phyloP scores from a whole-genome alignment of 1,140 invertebrate species.

The Macrobrachium rosenbergii region DNA sequence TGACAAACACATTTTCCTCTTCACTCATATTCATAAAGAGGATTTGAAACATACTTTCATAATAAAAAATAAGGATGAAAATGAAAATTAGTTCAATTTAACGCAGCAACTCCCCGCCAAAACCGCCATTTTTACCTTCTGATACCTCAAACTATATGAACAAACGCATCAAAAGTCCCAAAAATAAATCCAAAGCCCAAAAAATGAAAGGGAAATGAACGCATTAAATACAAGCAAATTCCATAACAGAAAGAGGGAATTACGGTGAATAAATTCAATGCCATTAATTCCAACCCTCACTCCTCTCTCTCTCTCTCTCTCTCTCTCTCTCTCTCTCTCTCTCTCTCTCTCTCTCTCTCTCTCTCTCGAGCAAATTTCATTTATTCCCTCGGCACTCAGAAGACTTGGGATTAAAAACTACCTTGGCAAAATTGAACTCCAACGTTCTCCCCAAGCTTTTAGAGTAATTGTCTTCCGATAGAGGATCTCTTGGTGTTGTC shows the following conservation, averaged over 20 bases:
- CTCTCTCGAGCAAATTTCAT: neutral
- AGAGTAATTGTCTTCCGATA: conserved; percentile 48
- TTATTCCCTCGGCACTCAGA: neutral
- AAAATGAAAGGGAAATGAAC: too few relatives aligned
- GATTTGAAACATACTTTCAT: too few relatives aligned
- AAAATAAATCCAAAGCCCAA: too few relatives aligned
- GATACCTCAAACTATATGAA: too few relatives aligned
- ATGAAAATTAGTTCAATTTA: too few relatives aligned
- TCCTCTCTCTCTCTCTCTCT: neutral
- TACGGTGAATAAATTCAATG: neutral
- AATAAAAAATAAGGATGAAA: too few relatives aligned
- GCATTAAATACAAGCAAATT: neutral
- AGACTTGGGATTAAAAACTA: conserved; percentile 4
- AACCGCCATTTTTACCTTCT: too few relatives aligned
- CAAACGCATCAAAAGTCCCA: too few relatives aligned
- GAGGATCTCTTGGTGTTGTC: conserved; percentile 25
- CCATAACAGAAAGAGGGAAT: neutral
- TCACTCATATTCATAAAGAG: too few relatives aligned
- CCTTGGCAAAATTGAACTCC: neutral
- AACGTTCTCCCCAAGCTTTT: conserved; percentile 21
- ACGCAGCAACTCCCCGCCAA: too few relatives aligned
- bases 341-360: neutral
- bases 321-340: neutral
- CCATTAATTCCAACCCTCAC: neutral
- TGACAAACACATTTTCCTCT: too few relatives aligned